phyloP scores from a whole-genome alignment of 1,140 invertebrate genomes.

The Drosophila watanabei region DNA sequence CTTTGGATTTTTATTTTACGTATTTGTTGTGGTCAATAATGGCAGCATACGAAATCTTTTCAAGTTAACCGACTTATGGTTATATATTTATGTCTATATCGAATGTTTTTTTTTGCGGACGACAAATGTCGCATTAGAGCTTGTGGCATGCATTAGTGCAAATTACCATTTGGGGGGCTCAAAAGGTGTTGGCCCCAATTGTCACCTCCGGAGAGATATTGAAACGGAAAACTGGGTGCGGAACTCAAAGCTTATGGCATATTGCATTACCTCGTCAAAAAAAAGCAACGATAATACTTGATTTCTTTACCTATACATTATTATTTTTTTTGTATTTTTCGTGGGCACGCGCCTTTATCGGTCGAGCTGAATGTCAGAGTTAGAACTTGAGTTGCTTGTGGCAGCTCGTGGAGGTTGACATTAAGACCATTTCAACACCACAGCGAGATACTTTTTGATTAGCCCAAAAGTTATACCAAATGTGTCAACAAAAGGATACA shows the following conservation, averaged over 20 bases:
- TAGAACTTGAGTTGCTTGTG: constrained; percentile 51
- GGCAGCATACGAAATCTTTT: constrained; percentile 9
- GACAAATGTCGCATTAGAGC: constrained; percentile 48
- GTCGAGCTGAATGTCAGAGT: constrained; percentile 68
- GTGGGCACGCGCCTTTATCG: constrained; percentile 79
- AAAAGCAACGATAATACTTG: constrained; percentile 33
- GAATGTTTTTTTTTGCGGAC: constrained; percentile 21
- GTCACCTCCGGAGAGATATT: constrained; percentile 73
- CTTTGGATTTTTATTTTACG: neutral
- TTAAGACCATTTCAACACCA: constrained; percentile 67
- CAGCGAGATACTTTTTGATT: constrained; percentile 56
- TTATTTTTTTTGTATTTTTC: constrained; percentile 38
- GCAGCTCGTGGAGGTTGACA: constrained; percentile 52
- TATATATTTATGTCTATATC: constrained; percentile 58
- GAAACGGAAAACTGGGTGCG: constrained; percentile 67
- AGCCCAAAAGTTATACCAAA: constrained; percentile 19
- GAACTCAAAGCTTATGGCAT: constrained; percentile 57
- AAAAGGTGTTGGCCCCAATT: constrained; percentile 81
- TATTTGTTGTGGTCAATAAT: neutral
- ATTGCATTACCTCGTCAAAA: constrained; percentile 73
- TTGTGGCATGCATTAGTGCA: constrained; percentile 66
- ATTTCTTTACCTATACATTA: constrained; percentile 33
- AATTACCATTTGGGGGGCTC: constrained; percentile 63
- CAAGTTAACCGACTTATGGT: constrained; percentile 12
- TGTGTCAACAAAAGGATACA: constrained; percentile 26